Evolutionary conservation across 2,888 invertebrate species (phyloP), one percentile per base, ranked within the genome.

Genomic region (Eupithecia inturbata): DNA sequence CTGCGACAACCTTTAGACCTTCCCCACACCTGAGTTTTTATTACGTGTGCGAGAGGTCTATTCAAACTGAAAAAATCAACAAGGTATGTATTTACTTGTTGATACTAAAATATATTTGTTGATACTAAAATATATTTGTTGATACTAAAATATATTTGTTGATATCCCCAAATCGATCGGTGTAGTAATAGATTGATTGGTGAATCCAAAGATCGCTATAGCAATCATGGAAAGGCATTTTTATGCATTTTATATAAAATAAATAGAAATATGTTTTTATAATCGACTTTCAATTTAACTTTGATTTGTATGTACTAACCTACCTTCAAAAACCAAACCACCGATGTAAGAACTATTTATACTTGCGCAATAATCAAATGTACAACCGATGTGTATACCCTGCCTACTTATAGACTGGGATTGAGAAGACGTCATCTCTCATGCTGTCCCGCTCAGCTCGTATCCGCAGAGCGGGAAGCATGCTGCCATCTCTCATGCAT

Each of bases 191-290:
- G 16, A 62, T 62, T 62, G 62, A 28, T 62, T 5, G 16, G 31
- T 28, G 62, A 62, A 72, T 75, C 75, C 75, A 75, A 75, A 75
- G 72, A 76, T 76, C 62, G 73, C 62, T 39, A 26, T n/a, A 41
- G 31, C 60, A 71, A 85, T 83, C 81, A 79, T 81, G 80, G 76
- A 73, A 75, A 79, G 80, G 57, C 82, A 84, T 83, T 84, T 83
- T 82, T 83, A 81, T 87, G 86, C 85, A 82, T 82, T 84, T 83
- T 53, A 3, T 10, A 81, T 81, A 76, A 77, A 80, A 77, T 81
- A 82, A 79, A 82, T 62, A 66, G n/a, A 68, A 68, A 73, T 67
- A 19, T 64, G 26, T 49, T 71, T 72, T 66, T 49, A 53, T 70
- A 68, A 28, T 57, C 7, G 71, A 73, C 45, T 75, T 75, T 73